These are phyloP conservation scores for Drosophila dives DNA, from an alignment of 2,888 invertebrate genomes.

Conservation along the genomic window DNA sequence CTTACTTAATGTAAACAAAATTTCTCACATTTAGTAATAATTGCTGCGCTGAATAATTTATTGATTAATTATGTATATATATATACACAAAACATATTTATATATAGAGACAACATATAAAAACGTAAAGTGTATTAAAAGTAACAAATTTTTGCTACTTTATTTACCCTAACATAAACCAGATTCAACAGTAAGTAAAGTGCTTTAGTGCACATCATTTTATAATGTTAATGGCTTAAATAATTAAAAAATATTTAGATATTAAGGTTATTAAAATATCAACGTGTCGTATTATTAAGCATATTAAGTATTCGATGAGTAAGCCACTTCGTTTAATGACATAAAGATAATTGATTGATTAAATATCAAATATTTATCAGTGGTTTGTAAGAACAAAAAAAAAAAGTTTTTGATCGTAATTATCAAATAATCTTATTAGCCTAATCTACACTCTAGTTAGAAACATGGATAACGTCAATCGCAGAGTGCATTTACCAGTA, in stretches of 20 bases:
- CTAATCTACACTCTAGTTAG: background rate
- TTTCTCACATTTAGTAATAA: background rate
- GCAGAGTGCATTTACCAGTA: conserved; percentile 40
- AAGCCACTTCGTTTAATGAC: background rate
- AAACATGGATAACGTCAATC: background rate
- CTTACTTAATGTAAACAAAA: background rate
- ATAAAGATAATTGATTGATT: background rate
- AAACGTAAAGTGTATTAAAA: background rate
- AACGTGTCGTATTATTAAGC: background rate
- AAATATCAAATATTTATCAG: fast-evolving
- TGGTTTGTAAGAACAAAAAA: background rate
- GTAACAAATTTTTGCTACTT: background rate
- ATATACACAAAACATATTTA: background rate
- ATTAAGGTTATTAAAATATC: background rate
- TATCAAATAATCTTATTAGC: background rate
- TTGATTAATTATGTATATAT: background rate
- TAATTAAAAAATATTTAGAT: background rate
- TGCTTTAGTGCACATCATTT: background rate
- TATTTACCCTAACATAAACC: background rate
- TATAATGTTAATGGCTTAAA: background rate
- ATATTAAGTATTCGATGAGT: background rate
- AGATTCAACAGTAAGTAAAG: background rate
- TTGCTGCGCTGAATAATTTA: background rate
- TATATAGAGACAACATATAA: background rate
- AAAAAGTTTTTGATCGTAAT: background rate